Conservation (phyloP, 2,113 vertebrate species). For the Jaculus jaculus region DNA sequence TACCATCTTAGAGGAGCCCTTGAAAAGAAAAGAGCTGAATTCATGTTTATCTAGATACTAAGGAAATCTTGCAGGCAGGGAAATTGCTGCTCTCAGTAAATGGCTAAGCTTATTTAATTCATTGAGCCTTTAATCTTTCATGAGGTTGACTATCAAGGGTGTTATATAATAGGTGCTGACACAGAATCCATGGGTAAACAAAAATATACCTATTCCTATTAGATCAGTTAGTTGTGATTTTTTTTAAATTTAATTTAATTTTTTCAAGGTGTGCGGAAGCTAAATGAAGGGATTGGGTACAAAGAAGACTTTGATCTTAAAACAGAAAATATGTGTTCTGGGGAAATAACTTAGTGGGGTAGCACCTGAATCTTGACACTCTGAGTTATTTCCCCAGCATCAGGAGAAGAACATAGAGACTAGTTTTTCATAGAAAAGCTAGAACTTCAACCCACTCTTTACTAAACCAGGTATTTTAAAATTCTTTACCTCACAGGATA, state of each 20-base stretch:
- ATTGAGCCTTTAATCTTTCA: background rate
- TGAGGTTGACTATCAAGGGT: background rate
- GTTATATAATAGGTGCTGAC: slow-evolving; percentile 26
- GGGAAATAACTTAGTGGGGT: background rate
- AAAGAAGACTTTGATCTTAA: slow-evolving; percentile 18
- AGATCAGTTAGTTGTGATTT: slow-evolving; percentile 7
- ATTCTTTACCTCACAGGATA: background rate
- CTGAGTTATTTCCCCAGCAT: background rate
- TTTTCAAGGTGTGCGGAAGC: background rate
- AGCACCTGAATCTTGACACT: background rate
- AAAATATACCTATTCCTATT: background rate
- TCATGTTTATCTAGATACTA: slow-evolving; percentile 19
- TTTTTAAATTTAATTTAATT: background rate
- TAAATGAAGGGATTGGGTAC: background rate
- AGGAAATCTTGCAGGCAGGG: slow-evolving; percentile 16
- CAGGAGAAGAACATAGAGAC: background rate
- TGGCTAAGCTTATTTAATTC: background rate
- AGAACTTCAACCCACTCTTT: background rate
- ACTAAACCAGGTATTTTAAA: background rate
- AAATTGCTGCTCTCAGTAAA: slow-evolving; percentile 18
- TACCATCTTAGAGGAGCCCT: background rate
- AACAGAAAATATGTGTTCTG: background rate
- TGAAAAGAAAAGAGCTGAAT: background rate
- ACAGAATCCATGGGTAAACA: background rate
- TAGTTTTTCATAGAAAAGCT: background rate